These are phyloP conservation scores for Rhinoraja longicauda DNA, from an alignment of 2,797 vertebrate species.

Conservation along the genomic window DNA sequence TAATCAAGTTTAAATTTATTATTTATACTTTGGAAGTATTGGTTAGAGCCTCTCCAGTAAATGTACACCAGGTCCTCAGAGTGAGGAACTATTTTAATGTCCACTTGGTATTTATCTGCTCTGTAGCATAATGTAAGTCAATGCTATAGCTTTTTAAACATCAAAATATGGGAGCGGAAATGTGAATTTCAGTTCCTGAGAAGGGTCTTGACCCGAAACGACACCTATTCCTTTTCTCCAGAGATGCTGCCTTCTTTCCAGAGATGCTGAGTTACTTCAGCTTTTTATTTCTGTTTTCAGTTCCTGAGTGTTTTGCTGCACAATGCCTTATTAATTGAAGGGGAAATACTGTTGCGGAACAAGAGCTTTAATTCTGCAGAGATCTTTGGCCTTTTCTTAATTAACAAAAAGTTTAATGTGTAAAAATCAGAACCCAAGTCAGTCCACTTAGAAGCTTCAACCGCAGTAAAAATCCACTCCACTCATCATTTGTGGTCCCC, in stretches of 20 bases:
- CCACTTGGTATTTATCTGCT: background rate
- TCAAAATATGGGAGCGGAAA: background rate
- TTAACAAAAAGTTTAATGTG: background rate
- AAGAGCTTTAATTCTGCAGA: background rate
- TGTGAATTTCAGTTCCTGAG: background rate
- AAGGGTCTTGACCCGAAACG: too few species aligned
- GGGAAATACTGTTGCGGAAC: background rate
- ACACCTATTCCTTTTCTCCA: too few species aligned
- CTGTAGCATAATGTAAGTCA: background rate
- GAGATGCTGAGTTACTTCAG: too few species aligned
- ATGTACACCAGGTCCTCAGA: background rate
- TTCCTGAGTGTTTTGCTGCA: background rate
- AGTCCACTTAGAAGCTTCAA: background rate
- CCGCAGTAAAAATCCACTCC: background rate
- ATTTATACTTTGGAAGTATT: background rate
- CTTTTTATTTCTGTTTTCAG: too few species aligned
- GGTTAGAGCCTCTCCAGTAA: background rate
- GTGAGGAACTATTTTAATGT: background rate
- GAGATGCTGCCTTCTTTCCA: too few species aligned
- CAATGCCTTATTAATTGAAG: background rate
- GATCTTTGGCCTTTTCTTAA: background rate
- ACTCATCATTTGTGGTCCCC: background rate
- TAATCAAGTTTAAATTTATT: background rate
- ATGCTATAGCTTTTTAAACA: background rate
- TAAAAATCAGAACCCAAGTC: background rate